Base-by-base conservation (phyloP, 2,888 invertebrate genomes). In the Synanthedon myopaeformis region DNA sequence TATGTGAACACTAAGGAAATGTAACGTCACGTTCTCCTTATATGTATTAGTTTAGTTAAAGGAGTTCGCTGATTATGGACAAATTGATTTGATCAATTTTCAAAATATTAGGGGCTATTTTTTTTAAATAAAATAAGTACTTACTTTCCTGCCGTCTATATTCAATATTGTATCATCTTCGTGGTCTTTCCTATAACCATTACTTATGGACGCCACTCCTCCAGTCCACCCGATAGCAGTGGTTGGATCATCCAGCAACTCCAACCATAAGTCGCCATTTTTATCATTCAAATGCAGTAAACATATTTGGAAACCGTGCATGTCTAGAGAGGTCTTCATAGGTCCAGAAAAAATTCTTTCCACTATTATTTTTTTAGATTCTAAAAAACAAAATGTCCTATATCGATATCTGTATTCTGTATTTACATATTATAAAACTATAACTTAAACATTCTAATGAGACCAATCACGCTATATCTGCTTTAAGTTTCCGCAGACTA, bases 301-400 rank as follows among this genome's bases (percentile, higher is more conserved):
- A 12, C 94, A 92, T 28, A 96, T 85, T 60, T 94, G 93, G 62
- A 95, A 87, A 6, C 95, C 96, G 53, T 91, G 90, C 90, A 93
- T 93, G 66, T 95, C 92, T 51, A 95, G 72, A 0, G 95, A 94
- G 0, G 95, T 93, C 80, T 94, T 91, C 58, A 92, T 83, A 59
- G 81, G 83, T 0, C 89, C 89, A 57, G 88, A 82, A 71, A 89
- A 90, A 42, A 90, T 78, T 41, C 92, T 87, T 57, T 86, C 86
- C 3, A 89, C 79, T 51, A 55, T 65, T 42, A 91, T 82, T 4
- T 83, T 76, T 52, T 76, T 81, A 42, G 57, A 69, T 58, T 74
- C 89, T 89, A 73, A 5, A 51, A 45, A 45, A 14, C 11, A 13
- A 35, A 35, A 35, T 35, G 2, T 35, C 3, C 35, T 35, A 35